Conservation (phyloP, 1,140 invertebrate species). For the Calycopis cecrops region DNA sequence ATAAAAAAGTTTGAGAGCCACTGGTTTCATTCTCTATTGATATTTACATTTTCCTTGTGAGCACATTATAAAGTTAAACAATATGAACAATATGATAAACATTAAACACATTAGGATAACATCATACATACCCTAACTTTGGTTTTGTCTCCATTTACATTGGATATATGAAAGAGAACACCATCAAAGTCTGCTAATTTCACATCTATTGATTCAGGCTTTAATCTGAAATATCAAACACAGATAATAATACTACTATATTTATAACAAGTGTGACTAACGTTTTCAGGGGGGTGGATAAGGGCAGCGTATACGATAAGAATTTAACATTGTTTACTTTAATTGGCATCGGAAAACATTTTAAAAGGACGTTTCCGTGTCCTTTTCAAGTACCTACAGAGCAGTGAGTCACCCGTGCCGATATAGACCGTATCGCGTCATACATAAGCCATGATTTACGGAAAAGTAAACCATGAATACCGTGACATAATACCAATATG, state of each 20-base stretch:
- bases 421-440: conserved; percentile 58
- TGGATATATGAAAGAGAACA: conserved; percentile 98
- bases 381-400: conserved; percentile 47
- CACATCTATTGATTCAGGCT: conserved; percentile 96
- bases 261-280: background rate
- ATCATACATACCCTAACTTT: conserved; percentile 91
- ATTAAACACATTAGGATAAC: background rate
- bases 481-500: conserved; percentile 27
- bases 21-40: too few relatives aligned
- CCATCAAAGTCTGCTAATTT: conserved; percentile 98
- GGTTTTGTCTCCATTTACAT: conserved; percentile 95
- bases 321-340: conserved; percentile 53
- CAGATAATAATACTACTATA: conserved; percentile 7
- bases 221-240: conserved; percentile 82
- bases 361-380: conserved; percentile 57
- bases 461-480: conserved; percentile 36
- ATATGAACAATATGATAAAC: too few relatives aligned
- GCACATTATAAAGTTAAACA: too few relatives aligned
- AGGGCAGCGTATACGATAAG: conserved; percentile 24
- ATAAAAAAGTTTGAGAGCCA: too few relatives aligned
- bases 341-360: conserved; percentile 58
- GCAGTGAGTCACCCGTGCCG: conserved; percentile 62
- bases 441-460: conserved; percentile 35
- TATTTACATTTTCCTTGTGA: too few relatives aligned
- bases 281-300: too few relatives aligned